Evolutionary conservation across 2,888 invertebrate species (phyloP).

Genomic region (Calephelis perditalis): DNA sequence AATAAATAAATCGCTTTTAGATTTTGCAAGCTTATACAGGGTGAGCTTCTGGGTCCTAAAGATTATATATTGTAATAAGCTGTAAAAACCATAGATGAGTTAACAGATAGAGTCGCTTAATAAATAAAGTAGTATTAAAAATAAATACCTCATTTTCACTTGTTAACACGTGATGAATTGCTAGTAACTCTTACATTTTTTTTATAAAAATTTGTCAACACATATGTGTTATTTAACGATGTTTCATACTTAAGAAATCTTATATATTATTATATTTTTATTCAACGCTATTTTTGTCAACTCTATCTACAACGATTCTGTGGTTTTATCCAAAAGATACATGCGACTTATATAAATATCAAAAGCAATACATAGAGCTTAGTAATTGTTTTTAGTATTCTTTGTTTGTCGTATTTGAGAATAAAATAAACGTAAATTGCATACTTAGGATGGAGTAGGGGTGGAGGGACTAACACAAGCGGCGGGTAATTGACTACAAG

Average conservation of each 20-base stretch:
- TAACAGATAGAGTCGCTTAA: too few relatives aligned
- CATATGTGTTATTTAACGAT: too few relatives aligned
- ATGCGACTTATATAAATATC: not conserved
- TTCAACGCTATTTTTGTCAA: not conserved
- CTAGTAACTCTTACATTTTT: too few relatives aligned
- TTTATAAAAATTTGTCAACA: too few relatives aligned
- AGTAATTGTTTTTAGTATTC: constrained; percentile 7
- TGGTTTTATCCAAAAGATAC: not conserved
- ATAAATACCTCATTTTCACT: too few relatives aligned
- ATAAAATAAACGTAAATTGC: constrained; percentile 7
- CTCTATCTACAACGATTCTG: constrained; percentile 1
- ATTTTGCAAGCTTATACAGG: not conserved
- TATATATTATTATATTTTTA: too few relatives aligned
- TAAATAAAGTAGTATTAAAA: too few relatives aligned
- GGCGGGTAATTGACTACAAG: constrained; percentile 33
- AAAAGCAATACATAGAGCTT: constrained; percentile 9
- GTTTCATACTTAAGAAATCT: too few relatives aligned
- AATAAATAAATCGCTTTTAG: not conserved
- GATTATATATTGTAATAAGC: too few relatives aligned
- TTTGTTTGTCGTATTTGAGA: constrained; percentile 5
- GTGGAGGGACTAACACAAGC: constrained; percentile 26
- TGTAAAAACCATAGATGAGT: too few relatives aligned
- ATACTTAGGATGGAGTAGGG: constrained; percentile 6
- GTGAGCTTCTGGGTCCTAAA: not conserved
- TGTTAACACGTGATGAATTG: too few relatives aligned